Percentiles rank a stretch among this genome's conserved stretches.
These are phyloP conservation scores for Euthynnus affinis DNA, from an alignment of 2,797 vertebrate genomes.

Conservation along the genomic window DNA sequence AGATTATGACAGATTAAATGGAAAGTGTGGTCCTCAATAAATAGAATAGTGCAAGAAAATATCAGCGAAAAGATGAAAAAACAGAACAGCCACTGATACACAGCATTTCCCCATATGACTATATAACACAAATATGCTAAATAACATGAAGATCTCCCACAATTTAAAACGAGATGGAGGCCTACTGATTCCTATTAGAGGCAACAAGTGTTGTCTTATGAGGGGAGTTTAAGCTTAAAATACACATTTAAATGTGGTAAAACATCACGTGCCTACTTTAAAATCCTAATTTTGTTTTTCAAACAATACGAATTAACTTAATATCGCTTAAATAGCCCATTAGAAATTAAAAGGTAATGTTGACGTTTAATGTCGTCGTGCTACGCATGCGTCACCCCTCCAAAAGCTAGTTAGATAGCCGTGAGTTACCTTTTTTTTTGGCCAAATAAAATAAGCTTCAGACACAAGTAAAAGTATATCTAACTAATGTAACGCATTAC, in stretches of 20 bases:
- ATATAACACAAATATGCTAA: neutral
- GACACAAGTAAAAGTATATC: neutral
- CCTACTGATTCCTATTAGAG: conserved; percentile 11
- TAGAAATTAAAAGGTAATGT: conserved; percentile 1
- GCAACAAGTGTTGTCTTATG: conserved; percentile 55
- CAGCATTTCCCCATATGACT: neutral
- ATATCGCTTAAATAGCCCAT: too few species aligned
- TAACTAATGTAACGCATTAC: too few species aligned
- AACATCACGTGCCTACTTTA: neutral
- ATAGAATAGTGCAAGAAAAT: neutral
- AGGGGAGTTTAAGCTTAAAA: neutral
- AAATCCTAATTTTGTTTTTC: neutral
- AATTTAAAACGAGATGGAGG: neutral
- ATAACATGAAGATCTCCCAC: neutral
- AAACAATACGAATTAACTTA: neutral
- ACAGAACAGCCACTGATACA: neutral
- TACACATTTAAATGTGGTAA: neutral
- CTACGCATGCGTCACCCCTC: conserved; percentile 5
- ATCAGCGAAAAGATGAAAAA: neutral
- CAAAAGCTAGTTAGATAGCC: neutral
- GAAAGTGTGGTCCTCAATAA: neutral
- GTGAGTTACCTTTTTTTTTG: too few species aligned
- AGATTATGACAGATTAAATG: neutral
- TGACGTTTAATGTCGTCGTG: neutral
- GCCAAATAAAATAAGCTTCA: neutral